Percentiles rank a stretch among this genome's conserved stretches.
These are phyloP conservation scores for Sylvilagus floridanus DNA, from an alignment of 2,797 vertebrate genomes.

Conservation along the genomic window DNA sequence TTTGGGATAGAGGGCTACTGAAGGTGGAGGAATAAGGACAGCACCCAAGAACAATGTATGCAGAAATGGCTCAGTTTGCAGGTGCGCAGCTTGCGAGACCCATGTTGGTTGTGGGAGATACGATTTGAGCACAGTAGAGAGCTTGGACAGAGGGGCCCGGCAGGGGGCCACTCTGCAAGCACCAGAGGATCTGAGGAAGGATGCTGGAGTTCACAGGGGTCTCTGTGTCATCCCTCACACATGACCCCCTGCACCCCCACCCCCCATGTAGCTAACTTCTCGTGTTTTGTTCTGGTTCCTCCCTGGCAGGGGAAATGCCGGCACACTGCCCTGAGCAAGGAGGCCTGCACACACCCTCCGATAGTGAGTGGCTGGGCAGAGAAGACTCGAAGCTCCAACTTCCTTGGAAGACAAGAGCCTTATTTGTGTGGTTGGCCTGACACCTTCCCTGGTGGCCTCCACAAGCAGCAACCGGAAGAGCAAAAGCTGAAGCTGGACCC, in stretches of 20 bases:
- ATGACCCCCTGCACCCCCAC: neutral
- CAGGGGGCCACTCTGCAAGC: fast-evolving
- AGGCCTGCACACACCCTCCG: neutral
- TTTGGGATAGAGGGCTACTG: neutral
- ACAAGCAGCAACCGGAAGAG: neutral
- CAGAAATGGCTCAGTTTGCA: neutral
- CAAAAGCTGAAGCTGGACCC: neutral
- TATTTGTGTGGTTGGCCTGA: neutral
- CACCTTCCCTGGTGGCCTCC: neutral
- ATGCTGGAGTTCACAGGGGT: fast-evolving
- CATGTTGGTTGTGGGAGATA: no score
- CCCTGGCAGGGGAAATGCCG: constrained; percentile 44
- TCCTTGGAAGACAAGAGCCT: neutral
- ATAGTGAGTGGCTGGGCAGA: neutral
- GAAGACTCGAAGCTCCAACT: neutral
- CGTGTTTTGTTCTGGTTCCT: constrained; percentile 44
- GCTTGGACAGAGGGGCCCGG: neutral
- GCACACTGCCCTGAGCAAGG: neutral
- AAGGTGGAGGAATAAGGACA: neutral
- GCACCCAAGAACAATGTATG: neutral
- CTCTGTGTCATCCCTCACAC: fast-evolving
- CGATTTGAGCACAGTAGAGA: neutral
- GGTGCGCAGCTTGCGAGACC: no score
- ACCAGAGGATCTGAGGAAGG: neutral
- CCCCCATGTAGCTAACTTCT: fast-evolving